Evolutionary conservation across 30 jellyfish, hydroid and myxozoan genomes (phyloP).

Genomic region (Aurelia sp.): DNA sequence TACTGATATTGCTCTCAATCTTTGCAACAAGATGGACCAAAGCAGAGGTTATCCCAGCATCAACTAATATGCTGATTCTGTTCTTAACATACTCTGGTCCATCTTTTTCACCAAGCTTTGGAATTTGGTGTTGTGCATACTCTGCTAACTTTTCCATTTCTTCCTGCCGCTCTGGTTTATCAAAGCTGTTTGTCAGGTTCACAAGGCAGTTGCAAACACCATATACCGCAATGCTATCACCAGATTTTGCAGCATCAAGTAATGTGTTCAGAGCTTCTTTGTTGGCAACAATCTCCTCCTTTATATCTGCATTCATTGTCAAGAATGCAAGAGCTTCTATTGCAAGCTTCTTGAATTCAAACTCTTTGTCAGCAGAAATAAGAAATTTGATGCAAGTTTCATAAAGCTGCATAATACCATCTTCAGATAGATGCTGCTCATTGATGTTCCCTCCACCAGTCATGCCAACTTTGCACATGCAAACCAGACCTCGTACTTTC

Average conservation of each 20-base stretch:
- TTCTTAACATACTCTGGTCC: slow-evolving; percentile 76
- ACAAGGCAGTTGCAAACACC: slow-evolving; percentile 93
- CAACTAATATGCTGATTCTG: slow-evolving; percentile 60
- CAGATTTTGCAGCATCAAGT: slow-evolving; percentile 82
- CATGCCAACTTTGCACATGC: slow-evolving; percentile 87
- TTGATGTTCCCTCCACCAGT: slow-evolving; percentile 82
- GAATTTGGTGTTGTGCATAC: slow-evolving; percentile 91
- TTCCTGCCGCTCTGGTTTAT: slow-evolving; percentile 86
- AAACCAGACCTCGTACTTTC: slow-evolving; percentile 86
- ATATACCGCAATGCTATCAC: slow-evolving; percentile 75
- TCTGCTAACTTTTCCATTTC: slow-evolving; percentile 92
- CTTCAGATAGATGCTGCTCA: slow-evolving; percentile 80
- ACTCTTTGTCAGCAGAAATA: slow-evolving; percentile 32
- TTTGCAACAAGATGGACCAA: slow-evolving; percentile 70
- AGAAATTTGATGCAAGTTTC: slow-evolving; percentile 66
- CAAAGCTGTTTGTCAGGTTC: slow-evolving; percentile 88
- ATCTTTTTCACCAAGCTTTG: slow-evolving; percentile 87
- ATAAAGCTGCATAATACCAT: slow-evolving; percentile 80
- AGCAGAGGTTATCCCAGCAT: slow-evolving; percentile 79
- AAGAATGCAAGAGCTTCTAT: slow-evolving; percentile 91
- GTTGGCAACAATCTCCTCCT: slow-evolving; percentile 74
- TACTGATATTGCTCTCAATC: slow-evolving; percentile 70
- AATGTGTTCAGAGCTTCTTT: slow-evolving; percentile 65
- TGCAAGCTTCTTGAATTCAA: slow-evolving; percentile 73
- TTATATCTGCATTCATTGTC: slow-evolving; percentile 84